Base-by-base conservation (phyloP, 2,888 invertebrate genomes). In the Caenorhabditis doughertyi region DNA sequence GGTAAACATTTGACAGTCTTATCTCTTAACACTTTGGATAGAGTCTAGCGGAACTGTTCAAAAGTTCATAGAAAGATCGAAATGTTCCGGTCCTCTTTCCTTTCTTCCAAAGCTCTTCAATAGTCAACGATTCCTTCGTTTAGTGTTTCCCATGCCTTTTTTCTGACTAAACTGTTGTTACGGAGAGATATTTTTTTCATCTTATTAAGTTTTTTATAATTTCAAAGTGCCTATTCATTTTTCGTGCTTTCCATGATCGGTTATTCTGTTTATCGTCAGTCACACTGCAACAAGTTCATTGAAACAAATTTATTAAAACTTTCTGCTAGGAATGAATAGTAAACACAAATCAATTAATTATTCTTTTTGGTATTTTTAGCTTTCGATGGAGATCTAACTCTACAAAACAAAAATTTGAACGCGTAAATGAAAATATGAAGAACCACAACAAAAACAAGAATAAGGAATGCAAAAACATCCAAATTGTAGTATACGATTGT, bases 401-500 rank as follows among this genome's bases (percentile, higher is more conserved):
- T 32, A 29, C 58, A 76, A 13, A 51, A 76, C 29, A 68, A 4
- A 9, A 58, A 60, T n/a, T 76, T 76, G 42, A 76, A 47, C 1
- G 58, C 13, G 23, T 68, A 68, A 27, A 76, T 51, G 44, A 79
- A 64, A 18, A 79, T 64, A 32, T 79, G 70, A n/a, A 79, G 55
- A 65, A 68, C n/a, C 18, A 23, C 53, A 58, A 68, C 9, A 64
- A 55, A 23, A 51, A 51, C 42, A 60, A 53, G 3, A 60, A 39
- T 3, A 0, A 76, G 11, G 18, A 76, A 76, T 18, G 73, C 72
- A 9, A 88, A 65, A 29, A 88, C 84, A 53, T 88, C 88, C 11
- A 88, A 47, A 77, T 86, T 87, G 76, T 85, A 88, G 62, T 88
- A 88, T n/a, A 86, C 81, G 29, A 88, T 84, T 21, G 84, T 72